These are phyloP conservation scores for Antedon mediterranea DNA, from an alignment of 53 echinoderm and acorn worm genomes.

Conservation along the genomic window DNA sequence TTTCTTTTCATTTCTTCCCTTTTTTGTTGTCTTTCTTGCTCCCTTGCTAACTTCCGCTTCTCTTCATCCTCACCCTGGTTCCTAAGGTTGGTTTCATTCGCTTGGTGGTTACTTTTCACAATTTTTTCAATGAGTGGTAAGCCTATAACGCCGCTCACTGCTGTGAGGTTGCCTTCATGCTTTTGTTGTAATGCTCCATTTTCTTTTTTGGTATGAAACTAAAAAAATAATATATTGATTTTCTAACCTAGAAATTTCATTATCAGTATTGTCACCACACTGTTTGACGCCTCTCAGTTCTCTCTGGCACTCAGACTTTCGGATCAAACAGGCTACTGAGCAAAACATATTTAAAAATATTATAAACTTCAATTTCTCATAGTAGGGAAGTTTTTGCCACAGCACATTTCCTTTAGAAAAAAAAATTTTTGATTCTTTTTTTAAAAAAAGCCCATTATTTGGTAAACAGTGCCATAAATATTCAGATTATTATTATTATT, in stretches of 20 bases:
- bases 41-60: constrained; percentile 1
- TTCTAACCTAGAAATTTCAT: too few species aligned
- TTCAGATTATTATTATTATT: neutral
- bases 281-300: too few species aligned
- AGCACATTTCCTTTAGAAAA: neutral
- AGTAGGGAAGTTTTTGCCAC: too few species aligned
- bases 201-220: constrained; percentile 1
- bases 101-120: constrained; percentile 4
- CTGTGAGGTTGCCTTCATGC: constrained; percentile 37
- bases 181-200: neutral
- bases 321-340: too few species aligned
- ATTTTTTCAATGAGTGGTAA: constrained; percentile 41
- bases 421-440: neutral
- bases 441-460: neutral
- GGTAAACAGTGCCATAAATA: neutral
- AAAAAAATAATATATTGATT: too few species aligned
- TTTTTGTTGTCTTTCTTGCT: constrained; percentile 39
- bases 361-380: too few species aligned
- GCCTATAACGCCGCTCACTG: constrained; percentile 90
- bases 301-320: too few species aligned
- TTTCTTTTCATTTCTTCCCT: constrained; percentile 53
- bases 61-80: neutral
- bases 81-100: neutral
- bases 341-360: too few species aligned
- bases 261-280: too few species aligned